Conservation (phyloP, 2,113 vertebrate species). For the Actinemys pallida region DNA sequence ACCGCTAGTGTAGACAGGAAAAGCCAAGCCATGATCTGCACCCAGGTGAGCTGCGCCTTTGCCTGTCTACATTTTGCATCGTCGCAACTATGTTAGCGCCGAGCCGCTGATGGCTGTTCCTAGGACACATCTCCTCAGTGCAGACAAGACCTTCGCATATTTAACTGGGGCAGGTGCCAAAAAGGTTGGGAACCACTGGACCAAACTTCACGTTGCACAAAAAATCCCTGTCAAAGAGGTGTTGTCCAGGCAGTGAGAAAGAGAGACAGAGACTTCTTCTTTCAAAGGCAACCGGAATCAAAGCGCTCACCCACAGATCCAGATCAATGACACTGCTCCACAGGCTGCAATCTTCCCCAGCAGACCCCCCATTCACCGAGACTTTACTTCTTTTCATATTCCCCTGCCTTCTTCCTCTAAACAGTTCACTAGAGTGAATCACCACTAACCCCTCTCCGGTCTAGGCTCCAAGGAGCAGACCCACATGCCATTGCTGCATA, state of each 20-base stretch:
- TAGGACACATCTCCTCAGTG: background rate
- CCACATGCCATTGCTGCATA: background rate
- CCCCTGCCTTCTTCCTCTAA: background rate
- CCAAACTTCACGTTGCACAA: background rate
- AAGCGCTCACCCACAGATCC: background rate
- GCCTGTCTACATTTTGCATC: background rate
- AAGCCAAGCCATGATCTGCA: background rate
- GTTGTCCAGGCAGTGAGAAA: background rate
- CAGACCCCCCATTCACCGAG: too few species aligned
- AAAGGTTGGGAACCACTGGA: background rate
- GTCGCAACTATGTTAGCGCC: background rate
- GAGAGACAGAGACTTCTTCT: background rate
- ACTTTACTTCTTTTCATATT: background rate
- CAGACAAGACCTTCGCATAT: background rate
- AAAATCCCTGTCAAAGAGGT: background rate
- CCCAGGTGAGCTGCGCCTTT: background rate
- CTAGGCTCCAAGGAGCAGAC: background rate
- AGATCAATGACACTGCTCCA: background rate
- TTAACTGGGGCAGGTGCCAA: background rate
- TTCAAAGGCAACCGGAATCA: background rate
- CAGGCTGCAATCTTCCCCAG: background rate
- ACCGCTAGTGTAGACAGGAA: background rate
- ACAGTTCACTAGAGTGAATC: background rate
- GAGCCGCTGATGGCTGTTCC: background rate
- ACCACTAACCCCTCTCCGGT: background rate